Base-by-base conservation (phyloP, 2,113 vertebrate genomes). In the Edolisoma coerulescens region DNA sequence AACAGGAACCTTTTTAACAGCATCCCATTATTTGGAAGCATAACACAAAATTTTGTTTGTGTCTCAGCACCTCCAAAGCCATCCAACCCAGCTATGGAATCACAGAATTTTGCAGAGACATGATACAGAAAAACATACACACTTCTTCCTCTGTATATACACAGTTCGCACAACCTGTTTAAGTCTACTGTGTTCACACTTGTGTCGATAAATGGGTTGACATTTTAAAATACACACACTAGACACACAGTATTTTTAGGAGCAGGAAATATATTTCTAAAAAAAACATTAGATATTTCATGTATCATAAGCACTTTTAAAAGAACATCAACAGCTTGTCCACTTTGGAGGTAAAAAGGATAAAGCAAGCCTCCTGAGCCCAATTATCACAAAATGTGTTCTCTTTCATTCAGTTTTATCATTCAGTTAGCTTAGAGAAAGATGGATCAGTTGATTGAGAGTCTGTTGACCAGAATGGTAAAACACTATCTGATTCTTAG, bases 331-430 rank as follows among this genome's bases (percentile, higher is more conserved):
- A 93, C 30, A 80, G n/a, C 27, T 90, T 84, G 73, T 87, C 87
- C 84, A 93, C 68, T 95, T 44, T 2, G 13, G 24, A 35, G 16
- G 16, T 16, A n/a, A 33, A 88, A 73, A 73, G 52, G 17, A 45
- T 47, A 89, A 73, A 84, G 47, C 21, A 92, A 93, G 39, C 23
- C 94, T 97, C 94, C 54, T n/a, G 86, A 96, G 93, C 28, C 86
- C 22, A 97, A 85, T 97, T 97, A 97, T 73, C 83, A 94, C 64
- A 96, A 94, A 95, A 96, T 33, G 53, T 75, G 39, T 47, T 67
- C 67, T 93, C 80, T 82, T 94, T 78, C 47, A 67, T 87, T 89
- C 47, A 44, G 22, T 93, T 96, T 96, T 94, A 83, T 93, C 65
- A 83, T 88, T 93, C 91, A 93, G 53, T 30, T 45, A 95, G n/a